phyloP scores from a whole-genome alignment of 2,888 invertebrate species.

The Folsomia candida region DNA sequence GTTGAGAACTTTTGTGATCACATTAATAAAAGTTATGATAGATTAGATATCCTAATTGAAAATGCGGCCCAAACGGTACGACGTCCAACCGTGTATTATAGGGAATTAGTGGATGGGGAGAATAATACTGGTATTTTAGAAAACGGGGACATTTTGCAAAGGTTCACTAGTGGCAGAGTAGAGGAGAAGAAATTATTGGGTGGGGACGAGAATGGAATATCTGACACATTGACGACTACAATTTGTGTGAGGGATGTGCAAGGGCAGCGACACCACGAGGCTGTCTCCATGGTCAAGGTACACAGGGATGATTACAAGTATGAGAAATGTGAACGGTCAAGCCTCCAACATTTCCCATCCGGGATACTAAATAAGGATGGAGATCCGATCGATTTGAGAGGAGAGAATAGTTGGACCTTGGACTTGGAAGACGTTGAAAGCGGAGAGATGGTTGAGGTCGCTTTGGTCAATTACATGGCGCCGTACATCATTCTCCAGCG shows the following conservation, averaged over 20 bases:
- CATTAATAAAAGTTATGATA: conserved; percentile 1
- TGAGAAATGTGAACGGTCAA: neutral
- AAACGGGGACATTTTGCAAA: neutral
- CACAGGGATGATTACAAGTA: conserved; percentile 14
- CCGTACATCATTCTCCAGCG: conserved; percentile 29
- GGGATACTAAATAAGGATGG: conserved; percentile 16
- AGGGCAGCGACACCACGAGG: too few species aligned
- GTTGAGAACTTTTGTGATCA: conserved; percentile 26
- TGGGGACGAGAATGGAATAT: too few species aligned
- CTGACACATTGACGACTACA: too few species aligned
- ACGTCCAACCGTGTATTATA: conserved; percentile 25
- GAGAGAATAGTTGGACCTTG: conserved; percentile 29
- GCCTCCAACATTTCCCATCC: conserved; percentile 3
- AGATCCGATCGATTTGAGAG: conserved; percentile 26
- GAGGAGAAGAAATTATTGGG: too few species aligned
- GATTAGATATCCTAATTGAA: conserved; percentile 32
- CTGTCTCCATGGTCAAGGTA: conserved; percentile 10
- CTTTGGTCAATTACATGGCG: conserved; percentile 28
- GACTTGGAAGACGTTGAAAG: conserved; percentile 28
- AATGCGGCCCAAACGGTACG: conserved; percentile 36
- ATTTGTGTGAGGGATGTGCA: too few species aligned
- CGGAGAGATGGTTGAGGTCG: conserved; percentile 29
- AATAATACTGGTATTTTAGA: too few species aligned
- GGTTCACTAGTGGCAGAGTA: neutral
- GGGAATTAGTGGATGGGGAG: neutral